Evolutionary conservation across 2,888 invertebrate genomes (phyloP).

Genomic region (Hedychridium roseum): DNA sequence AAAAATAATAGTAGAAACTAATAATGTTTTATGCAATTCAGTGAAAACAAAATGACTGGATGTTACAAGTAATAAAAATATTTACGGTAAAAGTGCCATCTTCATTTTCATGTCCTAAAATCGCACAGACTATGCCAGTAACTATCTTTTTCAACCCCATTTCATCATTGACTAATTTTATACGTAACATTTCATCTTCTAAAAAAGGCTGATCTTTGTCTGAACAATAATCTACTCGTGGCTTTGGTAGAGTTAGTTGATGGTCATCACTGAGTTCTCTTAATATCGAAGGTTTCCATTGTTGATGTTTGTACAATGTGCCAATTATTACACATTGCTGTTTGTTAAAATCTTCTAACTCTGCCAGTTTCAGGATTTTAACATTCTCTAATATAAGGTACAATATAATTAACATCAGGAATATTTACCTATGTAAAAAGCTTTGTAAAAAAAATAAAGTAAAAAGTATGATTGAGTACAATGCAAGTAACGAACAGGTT

Average conservation of each 20-base stretch:
- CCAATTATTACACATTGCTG: slow-evolving; percentile 82
- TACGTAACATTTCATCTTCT: slow-evolving; percentile 93
- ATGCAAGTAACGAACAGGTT: neutral
- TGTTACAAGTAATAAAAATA: too few species aligned
- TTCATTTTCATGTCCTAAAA: slow-evolving; percentile 68
- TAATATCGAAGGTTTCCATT: slow-evolving; percentile 90
- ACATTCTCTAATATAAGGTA: slow-evolving; percentile 28
- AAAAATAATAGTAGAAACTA: slow-evolving; percentile 7
- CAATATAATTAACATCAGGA: slow-evolving; percentile 8
- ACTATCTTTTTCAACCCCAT: slow-evolving; percentile 73
- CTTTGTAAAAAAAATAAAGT: neutral
- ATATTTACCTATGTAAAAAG: slow-evolving; percentile 7
- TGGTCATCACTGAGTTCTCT: slow-evolving; percentile 92
- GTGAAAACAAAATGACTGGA: too few species aligned
- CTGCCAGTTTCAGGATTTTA: slow-evolving; percentile 70
- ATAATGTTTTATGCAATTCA: too few species aligned
- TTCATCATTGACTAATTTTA: slow-evolving; percentile 75
- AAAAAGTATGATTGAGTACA: neutral
- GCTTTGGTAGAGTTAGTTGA: slow-evolving; percentile 81
- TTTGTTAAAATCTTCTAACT: slow-evolving; percentile 77
- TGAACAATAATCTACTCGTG: slow-evolving; percentile 76
- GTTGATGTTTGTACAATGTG: slow-evolving; percentile 91
- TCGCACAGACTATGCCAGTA: slow-evolving; percentile 87
- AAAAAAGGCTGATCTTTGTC: slow-evolving; percentile 84
- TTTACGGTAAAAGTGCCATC: slow-evolving; percentile 53